A percentile compares a stretch with the other conserved stretches of the same genome.
Conservation (phyloP, 2,888 invertebrate species). For the Liopterus haemorrhoidalis region DNA sequence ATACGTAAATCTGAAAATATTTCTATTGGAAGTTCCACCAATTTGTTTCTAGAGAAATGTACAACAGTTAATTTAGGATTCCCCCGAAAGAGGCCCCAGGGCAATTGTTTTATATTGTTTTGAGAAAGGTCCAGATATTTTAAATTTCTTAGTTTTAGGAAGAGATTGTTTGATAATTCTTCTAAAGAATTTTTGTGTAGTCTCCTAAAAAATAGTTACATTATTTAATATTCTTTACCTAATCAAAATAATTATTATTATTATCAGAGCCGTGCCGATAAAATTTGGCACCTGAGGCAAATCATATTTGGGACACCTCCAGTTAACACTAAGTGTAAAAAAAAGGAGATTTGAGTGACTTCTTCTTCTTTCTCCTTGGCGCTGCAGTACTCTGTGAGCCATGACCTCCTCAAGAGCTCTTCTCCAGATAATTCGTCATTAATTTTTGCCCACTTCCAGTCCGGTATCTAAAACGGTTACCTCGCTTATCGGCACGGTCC, state of each 20-base stretch:
- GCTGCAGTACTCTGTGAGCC: too few relatives aligned
- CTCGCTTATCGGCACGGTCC: background rate
- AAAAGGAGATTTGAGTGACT: too few relatives aligned
- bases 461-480: constrained; percentile 5
- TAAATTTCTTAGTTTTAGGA: constrained; percentile 54
- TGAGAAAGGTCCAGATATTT: constrained; percentile 64
- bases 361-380: too few relatives aligned
- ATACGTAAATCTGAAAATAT: constrained; percentile 54
- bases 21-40: constrained; percentile 53
- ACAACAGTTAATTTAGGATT: constrained; percentile 55
- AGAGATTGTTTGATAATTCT: constrained; percentile 55
- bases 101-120: constrained; percentile 56
- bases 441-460: too few relatives aligned
- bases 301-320: too few relatives aligned
- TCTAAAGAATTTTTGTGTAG: constrained; percentile 61
- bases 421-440: too few relatives aligned
- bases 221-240: background rate
- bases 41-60: constrained; percentile 61
- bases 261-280: too few relatives aligned
- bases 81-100: constrained; percentile 54
- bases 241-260: too few relatives aligned
- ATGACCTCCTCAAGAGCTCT: too few relatives aligned
- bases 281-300: too few relatives aligned
- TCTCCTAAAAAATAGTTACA: constrained; percentile 49
- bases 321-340: too few relatives aligned